These are phyloP conservation scores for Cygnus atratus DNA, from an alignment of 2,113 vertebrate species.

Conservation along the genomic window DNA sequence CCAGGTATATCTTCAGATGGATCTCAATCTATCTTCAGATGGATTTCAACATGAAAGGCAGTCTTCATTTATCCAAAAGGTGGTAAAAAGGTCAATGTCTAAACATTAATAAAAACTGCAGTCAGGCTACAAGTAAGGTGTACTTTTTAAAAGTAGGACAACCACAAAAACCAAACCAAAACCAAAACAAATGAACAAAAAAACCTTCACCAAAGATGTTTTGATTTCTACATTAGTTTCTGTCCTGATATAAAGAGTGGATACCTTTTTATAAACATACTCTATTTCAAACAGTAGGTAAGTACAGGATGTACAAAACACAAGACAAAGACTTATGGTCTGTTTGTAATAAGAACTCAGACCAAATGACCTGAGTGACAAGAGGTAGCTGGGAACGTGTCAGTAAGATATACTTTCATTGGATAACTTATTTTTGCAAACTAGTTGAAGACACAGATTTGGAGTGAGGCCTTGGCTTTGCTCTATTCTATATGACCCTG, in stretches of 20 bases:
- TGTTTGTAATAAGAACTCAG: neutral
- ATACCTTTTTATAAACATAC: neutral
- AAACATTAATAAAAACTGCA: neutral
- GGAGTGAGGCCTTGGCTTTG: neutral
- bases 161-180: neutral
- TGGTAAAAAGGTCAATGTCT: neutral
- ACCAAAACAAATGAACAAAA: neutral
- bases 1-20: neutral
- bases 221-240: neutral
- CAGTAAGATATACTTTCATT: neutral
- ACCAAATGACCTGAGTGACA: neutral
- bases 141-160: neutral
- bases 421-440: constrained; percentile 10
- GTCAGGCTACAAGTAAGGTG: neutral
- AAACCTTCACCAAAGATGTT: neutral
- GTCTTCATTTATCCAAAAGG: neutral
- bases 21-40: neutral
- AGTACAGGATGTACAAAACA: neutral
- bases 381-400: neutral
- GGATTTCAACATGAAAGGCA: neutral
- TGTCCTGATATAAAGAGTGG: neutral
- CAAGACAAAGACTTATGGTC: neutral
- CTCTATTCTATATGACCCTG: neutral
- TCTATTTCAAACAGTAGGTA: neutral
- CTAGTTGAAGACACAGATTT: neutral